Evolutionary conservation across 1,140 invertebrate genomes (phyloP).

Genomic region (Microplitis demolitor): DNA sequence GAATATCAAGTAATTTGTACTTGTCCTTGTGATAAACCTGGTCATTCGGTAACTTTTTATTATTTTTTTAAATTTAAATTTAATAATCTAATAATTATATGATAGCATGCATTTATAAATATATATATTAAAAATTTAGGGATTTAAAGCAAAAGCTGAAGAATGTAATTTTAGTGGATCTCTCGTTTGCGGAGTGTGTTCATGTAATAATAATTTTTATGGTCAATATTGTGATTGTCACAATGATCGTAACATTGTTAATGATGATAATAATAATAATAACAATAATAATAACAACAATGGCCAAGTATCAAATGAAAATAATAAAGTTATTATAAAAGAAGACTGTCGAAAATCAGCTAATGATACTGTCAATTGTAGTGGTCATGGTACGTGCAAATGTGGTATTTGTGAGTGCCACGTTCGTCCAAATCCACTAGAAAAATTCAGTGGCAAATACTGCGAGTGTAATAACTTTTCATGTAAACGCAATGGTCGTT

Average conservation of each 20-base stretch:
- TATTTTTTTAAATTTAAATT: slow-evolving; percentile 19
- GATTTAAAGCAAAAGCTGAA: slow-evolving; percentile 50
- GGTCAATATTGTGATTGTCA: slow-evolving; percentile 76
- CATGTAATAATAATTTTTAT: slow-evolving; percentile 68
- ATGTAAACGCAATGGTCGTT: slow-evolving; percentile 54
- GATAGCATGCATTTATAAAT: neutral
- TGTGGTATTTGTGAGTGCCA: slow-evolving; percentile 70
- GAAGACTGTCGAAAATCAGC: slow-evolving; percentile 46
- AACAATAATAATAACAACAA: neutral
- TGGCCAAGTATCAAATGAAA: slow-evolving; percentile 13
- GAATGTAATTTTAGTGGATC: slow-evolving; percentile 62
- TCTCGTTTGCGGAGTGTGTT: slow-evolving; percentile 75
- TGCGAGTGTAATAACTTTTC: slow-evolving; percentile 80
- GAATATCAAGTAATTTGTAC: slow-evolving; percentile 76
- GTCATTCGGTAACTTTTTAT: slow-evolving; percentile 47
- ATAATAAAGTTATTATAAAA: neutral
- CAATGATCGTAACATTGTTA: slow-evolving; percentile 27
- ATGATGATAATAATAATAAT: slow-evolving; percentile 17
- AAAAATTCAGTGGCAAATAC: slow-evolving; percentile 65
- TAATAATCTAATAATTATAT: neutral
- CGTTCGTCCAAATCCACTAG: slow-evolving; percentile 56
- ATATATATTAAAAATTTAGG: slow-evolving; percentile 27
- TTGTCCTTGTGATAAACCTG: slow-evolving; percentile 72
- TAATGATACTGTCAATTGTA: slow-evolving; percentile 51
- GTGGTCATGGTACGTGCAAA: slow-evolving; percentile 66